phyloP scores from a whole-genome alignment of 64 coral and sea anemone species.

The Acropora yongei region DNA sequence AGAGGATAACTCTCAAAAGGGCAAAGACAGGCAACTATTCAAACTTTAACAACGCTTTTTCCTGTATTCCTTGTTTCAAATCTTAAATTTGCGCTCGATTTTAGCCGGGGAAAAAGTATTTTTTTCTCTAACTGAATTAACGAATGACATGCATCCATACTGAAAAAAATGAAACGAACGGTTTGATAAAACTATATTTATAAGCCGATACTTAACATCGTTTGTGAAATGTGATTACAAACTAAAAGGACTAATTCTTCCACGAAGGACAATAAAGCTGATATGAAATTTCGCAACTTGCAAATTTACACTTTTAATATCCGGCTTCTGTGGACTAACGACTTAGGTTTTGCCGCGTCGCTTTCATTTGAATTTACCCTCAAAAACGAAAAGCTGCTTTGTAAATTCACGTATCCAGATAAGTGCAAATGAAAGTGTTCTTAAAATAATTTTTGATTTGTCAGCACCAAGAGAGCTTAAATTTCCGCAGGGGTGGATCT shows the following conservation, averaged over 20 bases:
- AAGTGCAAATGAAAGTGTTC: too few relatives aligned
- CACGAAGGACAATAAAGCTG: background rate
- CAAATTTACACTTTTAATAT: slow-evolving; percentile 6
- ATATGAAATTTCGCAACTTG: background rate
- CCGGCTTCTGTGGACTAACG: background rate
- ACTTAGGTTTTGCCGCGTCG: background rate
- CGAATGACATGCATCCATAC: background rate
- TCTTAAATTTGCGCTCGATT: background rate
- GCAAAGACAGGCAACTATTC: too few relatives aligned
- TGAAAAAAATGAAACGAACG: background rate
- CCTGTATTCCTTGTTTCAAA: too few relatives aligned
- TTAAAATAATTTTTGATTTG: too few relatives aligned
- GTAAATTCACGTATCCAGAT: too few relatives aligned
- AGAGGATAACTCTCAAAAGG: too few relatives aligned
- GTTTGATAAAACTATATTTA: too few relatives aligned
- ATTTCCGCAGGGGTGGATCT: too few relatives aligned
- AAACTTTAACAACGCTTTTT: too few relatives aligned
- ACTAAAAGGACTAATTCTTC: background rate
- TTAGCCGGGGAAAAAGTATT: background rate
- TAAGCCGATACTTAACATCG: too few relatives aligned
- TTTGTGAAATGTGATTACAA: too few relatives aligned
- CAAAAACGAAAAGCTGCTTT: background rate
- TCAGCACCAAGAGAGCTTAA: too few relatives aligned
- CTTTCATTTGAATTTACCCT: background rate
- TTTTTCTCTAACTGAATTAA: background rate